phyloP scores from a whole-genome alignment of 1,140 invertebrate genomes.

The Paracyclopina nana region DNA sequence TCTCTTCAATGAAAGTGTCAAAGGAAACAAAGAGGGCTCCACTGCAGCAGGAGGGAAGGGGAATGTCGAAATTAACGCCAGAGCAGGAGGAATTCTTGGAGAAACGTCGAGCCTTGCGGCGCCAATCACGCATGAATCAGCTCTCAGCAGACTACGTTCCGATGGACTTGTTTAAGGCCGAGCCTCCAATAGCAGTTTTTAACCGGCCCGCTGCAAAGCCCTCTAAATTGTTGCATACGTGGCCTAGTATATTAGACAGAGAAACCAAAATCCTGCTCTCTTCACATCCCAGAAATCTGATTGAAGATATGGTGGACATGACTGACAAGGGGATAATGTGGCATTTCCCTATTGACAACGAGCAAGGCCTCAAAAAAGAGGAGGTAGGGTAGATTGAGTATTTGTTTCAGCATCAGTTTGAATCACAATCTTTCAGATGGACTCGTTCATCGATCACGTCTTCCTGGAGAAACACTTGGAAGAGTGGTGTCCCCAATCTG shows the following conservation, averaged over 20 bases:
- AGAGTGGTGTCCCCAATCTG: constrained; percentile 65
- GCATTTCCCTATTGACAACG: constrained; percentile 94
- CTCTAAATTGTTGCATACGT: constrained; percentile 28
- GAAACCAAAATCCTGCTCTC: constrained; percentile 40
- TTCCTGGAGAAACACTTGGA: constrained; percentile 69
- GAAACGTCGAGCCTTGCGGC: constrained; percentile 18
- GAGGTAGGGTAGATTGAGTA: constrained; percentile 1
- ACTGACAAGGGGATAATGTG: constrained; percentile 85
- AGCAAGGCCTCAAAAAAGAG: constrained; percentile 46
- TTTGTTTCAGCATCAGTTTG: constrained; percentile 6
- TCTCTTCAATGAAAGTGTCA: too few relatives aligned
- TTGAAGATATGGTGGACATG: constrained; percentile 78
- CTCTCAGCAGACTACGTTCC: background rate
- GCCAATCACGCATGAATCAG: background rate
- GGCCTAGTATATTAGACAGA: constrained; percentile 40
- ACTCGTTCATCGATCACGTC: constrained; percentile 63
- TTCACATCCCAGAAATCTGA: constrained; percentile 61
- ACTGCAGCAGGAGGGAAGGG: too few relatives aligned
- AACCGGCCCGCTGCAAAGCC: constrained; percentile 22
- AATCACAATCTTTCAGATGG: background rate
- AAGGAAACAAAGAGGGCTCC: too few relatives aligned
- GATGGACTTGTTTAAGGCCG: constrained; percentile 35
- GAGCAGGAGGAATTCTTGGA: constrained; percentile 14
- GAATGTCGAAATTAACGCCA: constrained; percentile 17
- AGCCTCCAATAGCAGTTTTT: constrained; percentile 38